These are phyloP conservation scores for Chrosomus eos DNA, from an alignment of 2,797 vertebrate genomes.

Conservation along the genomic window DNA sequence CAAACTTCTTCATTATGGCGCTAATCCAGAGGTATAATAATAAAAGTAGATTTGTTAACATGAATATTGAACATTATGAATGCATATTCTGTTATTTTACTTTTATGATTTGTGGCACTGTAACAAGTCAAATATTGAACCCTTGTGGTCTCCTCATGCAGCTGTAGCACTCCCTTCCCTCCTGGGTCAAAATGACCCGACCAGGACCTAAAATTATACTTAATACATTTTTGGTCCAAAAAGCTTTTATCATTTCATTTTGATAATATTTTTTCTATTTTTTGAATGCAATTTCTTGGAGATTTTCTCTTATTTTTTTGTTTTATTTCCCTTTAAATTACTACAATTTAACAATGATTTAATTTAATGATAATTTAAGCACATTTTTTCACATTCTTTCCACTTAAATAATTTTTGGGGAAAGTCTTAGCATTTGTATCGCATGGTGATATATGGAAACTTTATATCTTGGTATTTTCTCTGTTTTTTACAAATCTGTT, in stretches of 20 bases:
- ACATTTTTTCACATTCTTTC: not conserved
- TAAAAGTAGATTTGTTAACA: not conserved
- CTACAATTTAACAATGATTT: not conserved
- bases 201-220: not conserved
- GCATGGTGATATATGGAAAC: not conserved
- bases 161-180: not conserved
- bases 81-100: not conserved
- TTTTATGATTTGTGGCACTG: not conserved
- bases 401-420: not conserved
- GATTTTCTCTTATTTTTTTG: too few relatives aligned
- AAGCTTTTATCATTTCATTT: not conserved
- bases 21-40: slow-evolving; percentile 36
- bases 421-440: not conserved
- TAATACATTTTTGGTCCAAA: not conserved
- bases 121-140: not conserved
- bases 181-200: too few relatives aligned
- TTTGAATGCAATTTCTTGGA: too few relatives aligned
- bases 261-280: not conserved
- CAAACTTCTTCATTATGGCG: slow-evolving; percentile 50
- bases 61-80: not conserved
- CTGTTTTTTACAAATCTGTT: too few relatives aligned
- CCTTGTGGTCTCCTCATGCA: not conserved
- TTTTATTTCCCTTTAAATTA: not conserved
- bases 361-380: too few relatives aligned
- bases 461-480: not conserved